Base-by-base conservation (phyloP, 1,140 invertebrate species). In the Caenorhabditis tropicalis region DNA sequence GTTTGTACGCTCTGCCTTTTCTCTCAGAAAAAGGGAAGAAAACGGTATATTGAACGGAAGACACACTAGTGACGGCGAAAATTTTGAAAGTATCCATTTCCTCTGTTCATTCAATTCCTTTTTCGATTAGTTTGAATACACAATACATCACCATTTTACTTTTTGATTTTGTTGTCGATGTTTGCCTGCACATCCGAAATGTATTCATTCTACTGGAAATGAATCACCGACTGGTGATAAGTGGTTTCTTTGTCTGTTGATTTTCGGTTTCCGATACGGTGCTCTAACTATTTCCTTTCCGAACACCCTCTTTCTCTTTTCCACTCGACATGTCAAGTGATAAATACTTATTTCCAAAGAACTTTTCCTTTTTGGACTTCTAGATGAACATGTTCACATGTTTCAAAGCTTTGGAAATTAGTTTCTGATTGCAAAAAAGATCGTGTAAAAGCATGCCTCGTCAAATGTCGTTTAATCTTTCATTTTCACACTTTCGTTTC, bases 1-100 rank as follows among this genome's bases (percentile, higher is more conserved):
- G 65, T 74, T 81, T 53, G 51, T 81, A 53, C 33, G 51, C 33
- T 81, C 33, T 27, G 6, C 46, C 6, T 81, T 51, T 81, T 81
- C 16, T 15, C 21, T 27, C 15, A 15, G 7, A 51, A 53, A 81
- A 31, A 81, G 46, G 46, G 46, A 16, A 29, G 79, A 31, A 51
- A 79, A 43, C 15, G 79, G 24, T 49, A 81, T 21, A 51, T 27
- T 16, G 46, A 33, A 56, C 46, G 29, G 27, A 43, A 24, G 48
- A 27, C 16, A 79, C 74, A 39, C 46, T 46, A 46, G n/a, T n/a
- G n/a, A 79, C 10, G 74, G 39, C 3, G 51, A 31, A 31, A 51
- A 9, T 10, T 15, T 16, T 36, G 24, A 56, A 51, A 56, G 48
- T 81, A 56, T 51, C 79, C 79, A 36, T 43, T 39, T 74, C 43